These are phyloP conservation scores for Boloria euphrosyne DNA, from an alignment of 2,888 invertebrate genomes.

Conservation along the genomic window DNA sequence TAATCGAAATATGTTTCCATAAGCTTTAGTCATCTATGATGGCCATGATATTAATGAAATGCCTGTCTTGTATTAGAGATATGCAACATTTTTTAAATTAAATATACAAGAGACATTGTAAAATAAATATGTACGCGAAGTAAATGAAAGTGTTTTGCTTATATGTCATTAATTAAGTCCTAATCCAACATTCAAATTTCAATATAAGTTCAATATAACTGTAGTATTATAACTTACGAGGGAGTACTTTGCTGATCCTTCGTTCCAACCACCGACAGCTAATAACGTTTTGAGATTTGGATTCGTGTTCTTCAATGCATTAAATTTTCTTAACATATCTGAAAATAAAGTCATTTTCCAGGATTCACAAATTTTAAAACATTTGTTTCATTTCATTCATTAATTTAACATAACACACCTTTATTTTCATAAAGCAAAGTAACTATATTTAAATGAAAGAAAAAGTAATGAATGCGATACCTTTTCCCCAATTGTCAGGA, in stretches of 20 bases:
- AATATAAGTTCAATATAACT: background rate
- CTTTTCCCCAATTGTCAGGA: conserved; percentile 82
- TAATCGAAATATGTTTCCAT: too few species aligned
- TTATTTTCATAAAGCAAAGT: too few species aligned
- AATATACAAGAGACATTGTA: too few species aligned
- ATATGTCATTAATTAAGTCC: too few species aligned
- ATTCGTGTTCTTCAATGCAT: conserved; percentile 75
- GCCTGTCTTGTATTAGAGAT: background rate
- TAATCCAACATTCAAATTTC: background rate
- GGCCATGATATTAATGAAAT: background rate
- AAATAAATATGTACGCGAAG: too few species aligned
- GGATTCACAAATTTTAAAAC: too few species aligned
- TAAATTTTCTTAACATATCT: conserved; percentile 81
- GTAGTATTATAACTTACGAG: conserved; percentile 57
- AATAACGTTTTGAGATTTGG: conserved; percentile 80
- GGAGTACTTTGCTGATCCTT: conserved; percentile 84
- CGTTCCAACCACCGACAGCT: conserved; percentile 88
- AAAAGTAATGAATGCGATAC: conserved; percentile 47
- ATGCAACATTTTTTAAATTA: too few species aligned
- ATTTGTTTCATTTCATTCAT: background rate
- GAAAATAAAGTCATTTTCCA: conserved; percentile 39
- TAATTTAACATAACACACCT: too few species aligned
- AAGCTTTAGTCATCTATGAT: too few species aligned
- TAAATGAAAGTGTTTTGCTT: too few species aligned
- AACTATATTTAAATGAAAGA: background rate